Evolutionary conservation across 2,113 vertebrate species (phyloP), one percentile per base, ranked within the genome.

Genomic region (Heliornis fulica): DNA sequence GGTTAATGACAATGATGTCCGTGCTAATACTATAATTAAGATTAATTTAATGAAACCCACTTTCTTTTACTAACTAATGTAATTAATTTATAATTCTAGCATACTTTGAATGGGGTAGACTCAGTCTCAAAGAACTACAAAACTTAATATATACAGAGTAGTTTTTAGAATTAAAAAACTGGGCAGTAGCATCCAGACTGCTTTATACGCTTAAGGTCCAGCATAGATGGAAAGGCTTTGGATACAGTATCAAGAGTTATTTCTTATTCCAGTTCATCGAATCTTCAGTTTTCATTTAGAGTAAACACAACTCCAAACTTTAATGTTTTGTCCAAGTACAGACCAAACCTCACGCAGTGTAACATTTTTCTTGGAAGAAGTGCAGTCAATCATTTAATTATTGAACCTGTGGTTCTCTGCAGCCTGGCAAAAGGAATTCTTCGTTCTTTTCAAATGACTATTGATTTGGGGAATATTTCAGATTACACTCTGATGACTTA

Each of bases 361-460:
- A 77, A 89, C 51, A 23, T 66, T 75, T 87, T 93, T 79, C 70
- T 85, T 83, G 79, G 75, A 93, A 71, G 64, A 89, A 83, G 40
- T 32, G 31, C 13, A 82, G 79, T 80, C 57, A 87, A 80, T 85
- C 25, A 87, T 79, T 88, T 90, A 4, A 26, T 87, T 93, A 91
- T 50, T 83, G 87, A 92, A 91, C n/a, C 16, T 68, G 38, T 46
- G 15, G 54, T 71, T 87, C 81, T 83, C 40, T 79, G 53, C 31
- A 91, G 23, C 51, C 60, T 89, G 45, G 57, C 48, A 90, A 87
- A 94, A 92, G 85, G 59, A 28, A 26, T 60, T 66, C 31, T 81
- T 87, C 57, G 70, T 79, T 89, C 68, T 89, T 93, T 83, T 77
- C 51, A 89, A 80, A 85, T 50, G 8, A 90, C 94, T 94, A 95